Evolutionary conservation across 2,797 vertebrate genomes (phyloP).

Genomic region (Xiphorhynchus erythropygius): DNA sequence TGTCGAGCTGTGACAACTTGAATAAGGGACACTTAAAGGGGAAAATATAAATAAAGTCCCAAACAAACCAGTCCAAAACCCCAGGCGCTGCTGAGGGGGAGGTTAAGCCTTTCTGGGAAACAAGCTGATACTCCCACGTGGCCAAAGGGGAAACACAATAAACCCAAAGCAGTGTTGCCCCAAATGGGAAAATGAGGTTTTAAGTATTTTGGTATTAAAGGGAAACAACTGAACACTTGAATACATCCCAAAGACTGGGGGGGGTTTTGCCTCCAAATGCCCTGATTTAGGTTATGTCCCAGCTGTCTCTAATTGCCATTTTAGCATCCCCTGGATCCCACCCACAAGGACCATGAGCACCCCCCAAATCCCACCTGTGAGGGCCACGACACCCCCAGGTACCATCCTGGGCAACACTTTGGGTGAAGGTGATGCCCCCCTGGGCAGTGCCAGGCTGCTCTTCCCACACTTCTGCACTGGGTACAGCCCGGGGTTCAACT

Average conservation of each 20-base stretch:
- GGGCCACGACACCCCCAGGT: accelerated
- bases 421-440: not conserved
- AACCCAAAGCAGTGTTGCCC: accelerated
- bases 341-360: not conserved
- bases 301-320: not conserved
- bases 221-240: not conserved
- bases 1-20: slow-evolving; percentile 10
- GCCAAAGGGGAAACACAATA: not conserved
- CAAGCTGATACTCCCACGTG: not conserved
- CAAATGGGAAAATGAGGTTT: not conserved
- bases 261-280: not conserved
- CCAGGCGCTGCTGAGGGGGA: not conserved
- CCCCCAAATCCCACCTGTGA: not conserved
- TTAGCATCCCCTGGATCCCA: not conserved
- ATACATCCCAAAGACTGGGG: not conserved
- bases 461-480: not conserved
- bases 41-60: not conserved
- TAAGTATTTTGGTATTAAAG: not conserved
- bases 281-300: not conserved
- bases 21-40: not conserved
- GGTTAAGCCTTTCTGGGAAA: not conserved
- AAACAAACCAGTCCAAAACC: not conserved
- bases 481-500: not conserved
- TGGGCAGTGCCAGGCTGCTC: not conserved
- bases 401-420: not conserved